Conservation (phyloP, 1,140 invertebrate species). For the Neodiprion pinetum region DNA sequence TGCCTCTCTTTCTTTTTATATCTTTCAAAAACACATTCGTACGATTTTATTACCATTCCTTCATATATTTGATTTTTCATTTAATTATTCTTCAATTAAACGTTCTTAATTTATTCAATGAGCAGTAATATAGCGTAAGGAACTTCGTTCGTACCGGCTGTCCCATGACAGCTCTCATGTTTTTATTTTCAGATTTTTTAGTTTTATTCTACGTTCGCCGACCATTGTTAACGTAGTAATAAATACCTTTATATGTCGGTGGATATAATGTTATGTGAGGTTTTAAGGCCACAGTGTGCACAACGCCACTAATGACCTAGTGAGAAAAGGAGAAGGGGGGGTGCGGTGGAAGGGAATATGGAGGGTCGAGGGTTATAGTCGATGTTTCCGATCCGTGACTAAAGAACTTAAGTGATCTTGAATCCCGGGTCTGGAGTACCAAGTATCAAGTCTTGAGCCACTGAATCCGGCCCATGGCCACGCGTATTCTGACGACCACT, state of each 20-base stretch:
- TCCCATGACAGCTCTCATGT: too few relatives aligned
- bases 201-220: neutral
- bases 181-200: neutral
- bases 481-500: neutral
- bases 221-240: slow-evolving; percentile 9
- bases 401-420: slow-evolving; percentile 30
- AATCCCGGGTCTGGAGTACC: too few relatives aligned
- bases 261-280: neutral
- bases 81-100: too few relatives aligned
- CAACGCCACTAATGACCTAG: slow-evolving; percentile 15
- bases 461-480: slow-evolving; percentile 22
- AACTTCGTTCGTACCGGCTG: too few relatives aligned
- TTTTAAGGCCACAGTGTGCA: neutral
- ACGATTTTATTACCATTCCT: too few relatives aligned
- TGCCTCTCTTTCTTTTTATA: too few relatives aligned
- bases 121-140: too few relatives aligned
- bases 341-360: slow-evolving; percentile 9
- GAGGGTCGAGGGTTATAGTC: slow-evolving; percentile 33
- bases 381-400: slow-evolving; percentile 38
- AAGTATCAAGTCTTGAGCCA: neutral
- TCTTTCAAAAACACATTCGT: too few relatives aligned
- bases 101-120: too few relatives aligned
- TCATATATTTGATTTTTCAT: too few relatives aligned
- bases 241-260: neutral
- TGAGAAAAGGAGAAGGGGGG: slow-evolving; percentile 3